Base-by-base conservation (phyloP, 2,797 vertebrate species). In the Macroramphosus scolopax region DNA sequence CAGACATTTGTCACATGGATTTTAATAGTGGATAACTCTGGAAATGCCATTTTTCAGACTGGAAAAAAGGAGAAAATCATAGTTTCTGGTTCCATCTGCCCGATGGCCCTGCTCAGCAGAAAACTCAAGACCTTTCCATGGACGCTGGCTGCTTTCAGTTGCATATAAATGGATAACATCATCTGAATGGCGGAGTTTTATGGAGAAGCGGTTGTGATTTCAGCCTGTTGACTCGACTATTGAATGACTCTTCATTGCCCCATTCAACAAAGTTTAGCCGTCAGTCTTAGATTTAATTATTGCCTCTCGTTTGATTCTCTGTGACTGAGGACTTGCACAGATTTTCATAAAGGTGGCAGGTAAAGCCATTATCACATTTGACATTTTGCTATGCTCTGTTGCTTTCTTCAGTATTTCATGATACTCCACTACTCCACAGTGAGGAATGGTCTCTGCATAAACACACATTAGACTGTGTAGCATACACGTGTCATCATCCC, bases 401-500 rank as follows among this genome's bases (percentile, higher is more conserved):
- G 54, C 56, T 80, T 80, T 77, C 72, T 63, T 56, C 51, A 68
- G 60, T 76, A 71, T 63, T 78, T 77, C 51, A 67, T 69, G 56
- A 64, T 72, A 76, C 64, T 72, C 41, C 33, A 63, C 59, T 57
- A 57, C 65, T 44, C 85, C 75, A 71, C 75, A 56, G 56, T 51
- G 49, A 29, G 42, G 53, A 80, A 75, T 58, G 57, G 55, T 61
- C 62, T 72, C 58, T 69, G 17, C 72, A 78, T 77, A 47, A 79
- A 87, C 77, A 85, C 72, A 82, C 89, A 74, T 83, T 87, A 87
- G 89, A 89, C 85, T 86, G 84, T 90, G 89, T 92, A 89, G 88
- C 91, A 88, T 86, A 88, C 84, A 83, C 62, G 62, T 80, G 66
- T 82, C 78, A 78, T 87, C 85, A 79, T 86, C 84, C 84, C 77